Conservation (phyloP, 2,113 vertebrate genomes). For the Microcebus tavaratra region DNA sequence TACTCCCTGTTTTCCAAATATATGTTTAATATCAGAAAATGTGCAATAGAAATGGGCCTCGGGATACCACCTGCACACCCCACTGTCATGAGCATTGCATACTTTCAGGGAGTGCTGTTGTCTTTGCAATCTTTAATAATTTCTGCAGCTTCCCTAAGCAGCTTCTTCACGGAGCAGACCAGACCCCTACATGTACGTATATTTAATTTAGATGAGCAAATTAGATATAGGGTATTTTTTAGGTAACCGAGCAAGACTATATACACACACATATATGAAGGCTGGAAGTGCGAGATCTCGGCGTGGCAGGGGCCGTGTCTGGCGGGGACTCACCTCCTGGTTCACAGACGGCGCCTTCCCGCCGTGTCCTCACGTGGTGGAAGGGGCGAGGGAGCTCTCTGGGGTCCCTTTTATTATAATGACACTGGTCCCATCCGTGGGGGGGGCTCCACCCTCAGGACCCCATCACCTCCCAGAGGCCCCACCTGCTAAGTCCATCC, state of each 20-base stretch:
- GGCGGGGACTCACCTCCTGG: background rate
- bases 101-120: no score
- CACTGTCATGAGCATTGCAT: fast-evolving
- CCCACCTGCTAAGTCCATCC: background rate
- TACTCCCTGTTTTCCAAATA: background rate
- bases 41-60: fast-evolving
- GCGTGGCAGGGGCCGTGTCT: background rate
- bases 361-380: background rate
- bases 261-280: background rate
- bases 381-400: background rate
- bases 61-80: fast-evolving
- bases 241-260: background rate
- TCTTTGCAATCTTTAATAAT: background rate
- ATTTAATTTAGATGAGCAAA: background rate
- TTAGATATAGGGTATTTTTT: background rate
- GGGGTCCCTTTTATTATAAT: background rate
- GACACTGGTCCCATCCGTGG: background rate
- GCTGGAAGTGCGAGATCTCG: background rate
- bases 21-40: background rate
- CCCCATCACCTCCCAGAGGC: background rate
- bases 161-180: background rate
- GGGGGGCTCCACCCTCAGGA: background rate
- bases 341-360: background rate
- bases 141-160: background rate
- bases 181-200: background rate